A percentile compares a stretch with the other conserved stretches of the same genome.
Conservation (phyloP, 2,888 invertebrate species). For the Hanleya hanleyi region DNA sequence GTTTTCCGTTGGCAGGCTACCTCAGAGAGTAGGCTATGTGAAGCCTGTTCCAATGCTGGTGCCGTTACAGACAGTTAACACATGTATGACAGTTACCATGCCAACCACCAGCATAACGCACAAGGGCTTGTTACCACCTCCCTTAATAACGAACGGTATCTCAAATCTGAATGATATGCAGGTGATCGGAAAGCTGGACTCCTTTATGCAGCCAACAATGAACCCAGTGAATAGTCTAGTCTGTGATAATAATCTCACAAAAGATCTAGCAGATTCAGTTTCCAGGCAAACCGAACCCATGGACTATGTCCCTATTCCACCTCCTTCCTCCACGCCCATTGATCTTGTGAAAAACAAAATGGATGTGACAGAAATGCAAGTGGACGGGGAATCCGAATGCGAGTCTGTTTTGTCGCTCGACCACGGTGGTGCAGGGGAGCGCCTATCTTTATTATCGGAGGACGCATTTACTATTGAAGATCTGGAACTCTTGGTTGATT, state of each 20-base stretch:
- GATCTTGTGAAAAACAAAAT: neutral
- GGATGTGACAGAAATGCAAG: conserved; percentile 68
- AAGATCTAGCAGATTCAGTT: conserved; percentile 75
- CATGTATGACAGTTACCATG: conserved; percentile 84
- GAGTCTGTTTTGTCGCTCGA: neutral
- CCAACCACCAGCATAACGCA: conserved; percentile 33
- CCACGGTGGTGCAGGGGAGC: neutral
- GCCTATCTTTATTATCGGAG: conserved; percentile 9
- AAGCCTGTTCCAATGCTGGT: conserved; percentile 40
- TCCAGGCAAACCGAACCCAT: conserved; percentile 53
- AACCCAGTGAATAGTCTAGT: conserved; percentile 77
- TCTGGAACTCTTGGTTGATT: conserved; percentile 88
- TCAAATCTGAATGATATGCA: conserved; percentile 80
- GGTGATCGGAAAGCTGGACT: conserved; percentile 73
- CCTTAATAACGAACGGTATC: conserved; percentile 27
- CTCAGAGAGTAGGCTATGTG: conserved; percentile 63
- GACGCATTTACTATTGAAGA: conserved; percentile 85
- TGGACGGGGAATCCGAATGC: conserved; percentile 39
- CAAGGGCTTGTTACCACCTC: conserved; percentile 50
- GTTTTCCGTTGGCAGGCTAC: conserved; percentile 78
- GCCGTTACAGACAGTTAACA: conserved; percentile 80
- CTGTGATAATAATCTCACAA: conserved; percentile 75
- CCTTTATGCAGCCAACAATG: conserved; percentile 79
- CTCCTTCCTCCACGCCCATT: conserved; percentile 62
- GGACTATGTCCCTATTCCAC: conserved; percentile 50